Conservation (phyloP, 2,113 vertebrate genomes). For the Cyanoramphus novaezelandiae region DNA sequence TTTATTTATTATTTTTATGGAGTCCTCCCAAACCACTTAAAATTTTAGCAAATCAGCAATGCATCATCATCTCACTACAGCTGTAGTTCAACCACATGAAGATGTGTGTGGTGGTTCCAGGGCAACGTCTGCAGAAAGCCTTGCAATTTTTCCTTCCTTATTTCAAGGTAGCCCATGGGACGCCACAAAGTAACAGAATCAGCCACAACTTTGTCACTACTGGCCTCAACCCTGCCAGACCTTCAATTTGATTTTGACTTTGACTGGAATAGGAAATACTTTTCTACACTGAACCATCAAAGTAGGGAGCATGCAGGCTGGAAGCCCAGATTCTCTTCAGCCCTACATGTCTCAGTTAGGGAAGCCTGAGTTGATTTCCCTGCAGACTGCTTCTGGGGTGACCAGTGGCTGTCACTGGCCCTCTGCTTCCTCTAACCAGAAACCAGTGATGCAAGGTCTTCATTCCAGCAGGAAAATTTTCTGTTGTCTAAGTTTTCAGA, state of each 20-base stretch:
- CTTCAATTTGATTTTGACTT: not conserved
- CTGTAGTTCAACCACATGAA: not conserved
- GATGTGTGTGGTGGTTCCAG: not conserved
- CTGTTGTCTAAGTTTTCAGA: not conserved
- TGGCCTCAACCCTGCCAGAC: not conserved
- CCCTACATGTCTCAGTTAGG: accelerated
- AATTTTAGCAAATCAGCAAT: not conserved
- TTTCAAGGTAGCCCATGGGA: not conserved
- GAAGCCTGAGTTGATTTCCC: not conserved
- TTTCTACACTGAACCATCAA: not conserved
- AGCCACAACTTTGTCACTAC: accelerated
- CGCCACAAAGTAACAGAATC: not conserved
- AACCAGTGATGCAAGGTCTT: not conserved
- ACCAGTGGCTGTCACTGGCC: no score
- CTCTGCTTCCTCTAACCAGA: not conserved
- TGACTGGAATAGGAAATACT: not conserved
- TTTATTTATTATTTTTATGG: not conserved
- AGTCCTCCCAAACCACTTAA: not conserved
- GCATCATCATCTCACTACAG: not conserved
- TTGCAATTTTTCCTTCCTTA: not conserved
- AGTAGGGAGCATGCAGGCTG: not conserved
- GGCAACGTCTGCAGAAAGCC: not conserved
- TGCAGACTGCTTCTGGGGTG: not conserved
- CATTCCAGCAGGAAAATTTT: not conserved
- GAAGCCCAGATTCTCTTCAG: not conserved